These are phyloP conservation scores for Chroicocephalus ridibundus DNA, from an alignment of 2,113 vertebrate genomes.

Conservation along the genomic window DNA sequence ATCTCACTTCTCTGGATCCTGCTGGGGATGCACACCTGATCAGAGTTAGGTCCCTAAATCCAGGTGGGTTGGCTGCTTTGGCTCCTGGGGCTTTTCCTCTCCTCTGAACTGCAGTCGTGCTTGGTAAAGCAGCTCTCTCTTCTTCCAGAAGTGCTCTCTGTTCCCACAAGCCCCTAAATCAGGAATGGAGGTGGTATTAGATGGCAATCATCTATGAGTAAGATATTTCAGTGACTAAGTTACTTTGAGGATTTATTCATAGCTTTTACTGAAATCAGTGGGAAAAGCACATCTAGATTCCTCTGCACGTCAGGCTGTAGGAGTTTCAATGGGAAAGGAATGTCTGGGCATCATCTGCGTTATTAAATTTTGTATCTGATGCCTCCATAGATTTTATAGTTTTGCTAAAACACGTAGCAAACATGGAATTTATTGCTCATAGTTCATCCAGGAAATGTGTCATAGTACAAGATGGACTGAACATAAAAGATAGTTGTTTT, in stretches of 20 bases:
- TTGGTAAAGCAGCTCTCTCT: neutral
- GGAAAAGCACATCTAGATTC: neutral
- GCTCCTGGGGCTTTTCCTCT: neutral
- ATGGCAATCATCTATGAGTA: neutral
- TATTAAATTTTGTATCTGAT: slow-evolving; percentile 40
- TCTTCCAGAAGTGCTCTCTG: neutral
- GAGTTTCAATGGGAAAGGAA: neutral
- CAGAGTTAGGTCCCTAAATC: neutral
- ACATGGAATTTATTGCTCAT: slow-evolving; percentile 20
- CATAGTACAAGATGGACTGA: slow-evolving; percentile 19
- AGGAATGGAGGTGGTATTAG: neutral
- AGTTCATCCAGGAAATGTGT: slow-evolving; percentile 29
- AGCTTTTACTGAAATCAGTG: neutral
- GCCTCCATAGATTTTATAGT: neutral
- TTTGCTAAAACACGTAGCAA: neutral
- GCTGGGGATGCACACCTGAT: neutral
- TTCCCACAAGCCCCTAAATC: neutral
- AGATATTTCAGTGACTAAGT: neutral
- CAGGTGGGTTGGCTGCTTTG: accelerated
- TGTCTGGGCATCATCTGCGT: slow-evolving; percentile 10
- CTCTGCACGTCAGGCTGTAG: neutral
- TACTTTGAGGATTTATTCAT: slow-evolving; percentile 28
- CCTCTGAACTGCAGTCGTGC: neutral
- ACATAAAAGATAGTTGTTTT: neutral
- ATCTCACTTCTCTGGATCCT: neutral